phyloP scores from a whole-genome alignment of 2,797 vertebrate species.

The Pteropus rufus region DNA sequence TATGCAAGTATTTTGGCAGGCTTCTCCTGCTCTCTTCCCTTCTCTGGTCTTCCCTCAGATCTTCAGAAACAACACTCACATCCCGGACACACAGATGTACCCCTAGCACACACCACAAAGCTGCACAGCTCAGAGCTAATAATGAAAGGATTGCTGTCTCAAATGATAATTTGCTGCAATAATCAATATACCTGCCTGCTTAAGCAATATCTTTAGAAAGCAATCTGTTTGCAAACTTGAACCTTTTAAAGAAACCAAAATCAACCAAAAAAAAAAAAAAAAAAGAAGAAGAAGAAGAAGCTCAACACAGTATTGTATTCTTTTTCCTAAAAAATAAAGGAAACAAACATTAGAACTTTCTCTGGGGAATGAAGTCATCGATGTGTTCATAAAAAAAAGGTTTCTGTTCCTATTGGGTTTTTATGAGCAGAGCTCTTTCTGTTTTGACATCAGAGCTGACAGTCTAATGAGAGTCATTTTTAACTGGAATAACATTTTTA shows the following conservation, averaged over 20 bases:
- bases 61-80: neutral
- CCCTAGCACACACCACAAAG: neutral
- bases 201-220: conserved; percentile 37
- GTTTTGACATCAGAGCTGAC: conserved; percentile 60
- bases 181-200: conserved; percentile 21
- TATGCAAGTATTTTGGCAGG: conserved; percentile 54
- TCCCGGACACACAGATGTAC: neutral
- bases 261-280: neutral
- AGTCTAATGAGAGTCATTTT: conserved; percentile 51
- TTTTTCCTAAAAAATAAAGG: conserved; percentile 49
- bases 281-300: too few relatives aligned
- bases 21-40: conserved; percentile 35
- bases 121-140: conserved; percentile 22
- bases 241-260: conserved; percentile 43
- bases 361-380: conserved; percentile 52
- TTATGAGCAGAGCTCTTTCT: conserved; percentile 70
- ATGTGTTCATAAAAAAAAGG: conserved; percentile 31
- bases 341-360: neutral
- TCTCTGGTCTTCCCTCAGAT: neutral
- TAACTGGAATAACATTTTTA: conserved; percentile 25
- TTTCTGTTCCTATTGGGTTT: conserved; percentile 21
- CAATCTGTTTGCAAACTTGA: neutral
- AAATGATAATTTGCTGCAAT: neutral
- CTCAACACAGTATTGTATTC: neutral
- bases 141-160: conserved; percentile 54